Evolutionary conservation across 2,113 vertebrate species (phyloP).

Genomic region (Osmerus eperlanus): DNA sequence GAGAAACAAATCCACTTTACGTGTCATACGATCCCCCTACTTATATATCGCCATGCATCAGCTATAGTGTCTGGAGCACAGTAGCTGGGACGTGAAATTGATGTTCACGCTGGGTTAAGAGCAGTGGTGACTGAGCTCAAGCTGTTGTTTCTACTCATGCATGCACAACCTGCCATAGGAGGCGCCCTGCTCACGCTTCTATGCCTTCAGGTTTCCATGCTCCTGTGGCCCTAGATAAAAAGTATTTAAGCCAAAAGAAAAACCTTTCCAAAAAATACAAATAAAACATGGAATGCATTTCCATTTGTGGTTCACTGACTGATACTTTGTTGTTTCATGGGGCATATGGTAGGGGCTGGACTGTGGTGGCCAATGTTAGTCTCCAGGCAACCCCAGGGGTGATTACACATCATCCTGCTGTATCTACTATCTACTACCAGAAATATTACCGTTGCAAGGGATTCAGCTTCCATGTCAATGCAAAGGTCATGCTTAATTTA

Average conservation of each 20-base stretch:
- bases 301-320: not conserved
- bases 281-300: too few relatives aligned
- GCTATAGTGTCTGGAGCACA: constrained; percentile 45
- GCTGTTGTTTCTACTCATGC: constrained; percentile 41
- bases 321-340: constrained; percentile 50
- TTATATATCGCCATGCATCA: constrained; percentile 51
- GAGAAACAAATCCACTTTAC: constrained; percentile 25
- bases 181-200: not conserved
- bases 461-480: constrained; percentile 31
- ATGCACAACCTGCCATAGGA: not conserved
- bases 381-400: constrained; percentile 53
- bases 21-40: not conserved
- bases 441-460: constrained; percentile 2
- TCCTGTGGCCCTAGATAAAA: too few relatives aligned
- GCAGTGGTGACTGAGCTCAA: constrained; percentile 48
- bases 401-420: constrained; percentile 62
- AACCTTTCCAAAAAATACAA: too few relatives aligned
- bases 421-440: constrained; percentile 39
- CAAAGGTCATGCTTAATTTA: constrained; percentile 31
- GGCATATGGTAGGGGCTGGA: constrained; percentile 56
- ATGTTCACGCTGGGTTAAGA: constrained; percentile 67
- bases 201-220: too few relatives aligned
- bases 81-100: constrained; percentile 65
- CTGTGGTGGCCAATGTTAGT: constrained; percentile 57
- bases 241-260: too few relatives aligned